These are phyloP conservation scores for Yponomeuta cagnagella DNA, from an alignment of 2,888 invertebrate genomes.

Conservation along the genomic window DNA sequence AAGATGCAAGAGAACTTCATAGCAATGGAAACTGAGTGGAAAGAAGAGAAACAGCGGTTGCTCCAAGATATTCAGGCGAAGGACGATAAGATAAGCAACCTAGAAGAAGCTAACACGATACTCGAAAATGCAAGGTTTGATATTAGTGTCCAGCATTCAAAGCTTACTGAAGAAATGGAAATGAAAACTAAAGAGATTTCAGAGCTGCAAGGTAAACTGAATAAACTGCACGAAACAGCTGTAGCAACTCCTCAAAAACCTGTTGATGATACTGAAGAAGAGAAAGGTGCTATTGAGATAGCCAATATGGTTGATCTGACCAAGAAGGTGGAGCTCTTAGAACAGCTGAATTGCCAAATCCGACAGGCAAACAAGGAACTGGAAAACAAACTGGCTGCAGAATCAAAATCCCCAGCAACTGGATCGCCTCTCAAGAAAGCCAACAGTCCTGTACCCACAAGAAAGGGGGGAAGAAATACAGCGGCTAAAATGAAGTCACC, in stretches of 20 bases:
- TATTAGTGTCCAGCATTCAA: constrained; percentile 71
- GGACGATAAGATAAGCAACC: constrained; percentile 68
- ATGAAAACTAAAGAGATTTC: constrained; percentile 60
- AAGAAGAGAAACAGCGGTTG: constrained; percentile 78
- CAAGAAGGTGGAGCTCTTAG: constrained; percentile 69
- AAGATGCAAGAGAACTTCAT: constrained; percentile 87
- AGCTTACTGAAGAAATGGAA: constrained; percentile 71
- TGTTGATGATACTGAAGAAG: constrained; percentile 66
- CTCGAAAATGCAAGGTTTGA: constrained; percentile 66
- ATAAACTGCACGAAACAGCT: constrained; percentile 29
- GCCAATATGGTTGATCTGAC: constrained; percentile 57
- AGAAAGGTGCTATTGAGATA: constrained; percentile 75
- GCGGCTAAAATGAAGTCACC: constrained; percentile 63
- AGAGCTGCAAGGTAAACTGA: constrained; percentile 49
- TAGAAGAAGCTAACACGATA: constrained; percentile 75
- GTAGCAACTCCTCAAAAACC: constrained; percentile 31
- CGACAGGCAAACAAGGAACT: constrained; percentile 71
- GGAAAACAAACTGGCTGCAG: constrained; percentile 64
- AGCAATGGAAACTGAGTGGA: constrained; percentile 81
- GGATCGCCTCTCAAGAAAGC: constrained; percentile 50
- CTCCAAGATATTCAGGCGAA: constrained; percentile 72
- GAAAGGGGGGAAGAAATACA: constrained; percentile 59
- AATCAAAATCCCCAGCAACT: constrained; percentile 38
- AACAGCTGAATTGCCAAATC: constrained; percentile 70
- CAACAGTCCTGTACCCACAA: constrained; percentile 52